Evolutionary conservation across 2,113 vertebrate species (phyloP).

Genomic region (Oryzias javanicus): DNA sequence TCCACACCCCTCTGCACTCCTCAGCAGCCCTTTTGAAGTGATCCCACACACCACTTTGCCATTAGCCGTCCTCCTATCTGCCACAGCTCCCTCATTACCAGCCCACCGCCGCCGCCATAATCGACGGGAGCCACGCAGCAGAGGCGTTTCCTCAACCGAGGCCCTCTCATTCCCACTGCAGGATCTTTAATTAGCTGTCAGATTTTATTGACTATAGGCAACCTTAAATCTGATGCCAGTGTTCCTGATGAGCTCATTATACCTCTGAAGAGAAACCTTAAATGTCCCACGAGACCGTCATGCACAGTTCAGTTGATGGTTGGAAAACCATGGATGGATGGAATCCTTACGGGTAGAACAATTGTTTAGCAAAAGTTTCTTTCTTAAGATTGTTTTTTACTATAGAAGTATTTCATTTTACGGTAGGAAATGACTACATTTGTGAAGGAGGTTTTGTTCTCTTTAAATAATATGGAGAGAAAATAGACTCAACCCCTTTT

Average conservation of each 20-base stretch:
- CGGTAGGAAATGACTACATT: too few species aligned
- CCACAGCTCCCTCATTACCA: slow-evolving; percentile 43
- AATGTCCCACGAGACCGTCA: slow-evolving; percentile 3
- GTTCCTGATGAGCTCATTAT: slow-evolving; percentile 38
- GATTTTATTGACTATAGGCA: slow-evolving; percentile 56
- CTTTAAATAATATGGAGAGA: too few species aligned
- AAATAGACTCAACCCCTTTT: too few species aligned
- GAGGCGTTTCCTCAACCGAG: slow-evolving; percentile 21
- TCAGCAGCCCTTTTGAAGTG: slow-evolving; percentile 49
- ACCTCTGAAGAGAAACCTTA: slow-evolving; percentile 13
- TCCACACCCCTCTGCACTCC: slow-evolving; percentile 19
- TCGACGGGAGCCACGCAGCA: slow-evolving; percentile 18
- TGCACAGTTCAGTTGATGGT: too few species aligned
- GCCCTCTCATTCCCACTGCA: slow-evolving; percentile 9
- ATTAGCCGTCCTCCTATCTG: slow-evolving; percentile 48
- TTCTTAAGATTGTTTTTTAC: too few species aligned
- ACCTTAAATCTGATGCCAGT: slow-evolving; percentile 10
- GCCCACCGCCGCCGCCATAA: slow-evolving; percentile 24
- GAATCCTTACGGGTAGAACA: too few species aligned
- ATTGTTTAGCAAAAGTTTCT: too few species aligned
- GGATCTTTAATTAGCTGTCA: slow-evolving; percentile 47
- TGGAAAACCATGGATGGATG: too few species aligned
- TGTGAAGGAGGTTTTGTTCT: too few species aligned
- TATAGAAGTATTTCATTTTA: too few species aligned
- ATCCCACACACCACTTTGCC: slow-evolving; percentile 35